phyloP scores from a whole-genome alignment of 2,113 vertebrate genomes.

The Procavia capensis region DNA sequence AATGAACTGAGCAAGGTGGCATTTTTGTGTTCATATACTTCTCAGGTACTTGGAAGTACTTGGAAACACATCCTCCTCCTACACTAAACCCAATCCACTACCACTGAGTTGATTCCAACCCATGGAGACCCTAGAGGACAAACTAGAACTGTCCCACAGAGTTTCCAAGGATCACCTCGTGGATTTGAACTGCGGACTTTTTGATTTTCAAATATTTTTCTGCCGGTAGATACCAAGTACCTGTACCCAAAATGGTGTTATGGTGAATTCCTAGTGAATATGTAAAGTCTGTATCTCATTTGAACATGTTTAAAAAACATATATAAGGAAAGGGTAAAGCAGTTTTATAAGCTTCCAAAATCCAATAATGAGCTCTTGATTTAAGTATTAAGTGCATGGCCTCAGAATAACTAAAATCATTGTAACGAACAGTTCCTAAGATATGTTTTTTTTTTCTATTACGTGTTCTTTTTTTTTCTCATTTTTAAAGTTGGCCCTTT shows the following conservation, averaged over 20 bases:
- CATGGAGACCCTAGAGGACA: too few species aligned
- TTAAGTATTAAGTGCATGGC: neutral
- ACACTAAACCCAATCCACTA: too few species aligned
- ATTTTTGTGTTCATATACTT: neutral
- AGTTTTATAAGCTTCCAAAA: slow-evolving; percentile 28
- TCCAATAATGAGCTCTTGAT: neutral
- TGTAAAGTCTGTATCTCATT: neutral
- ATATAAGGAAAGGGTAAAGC: neutral
- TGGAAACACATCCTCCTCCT: neutral
- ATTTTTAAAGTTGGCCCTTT: neutral
- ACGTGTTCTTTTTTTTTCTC: neutral
- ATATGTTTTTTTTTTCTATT: neutral
- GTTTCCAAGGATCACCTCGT: too few species aligned
- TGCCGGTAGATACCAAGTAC: neutral
- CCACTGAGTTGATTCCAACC: too few species aligned
- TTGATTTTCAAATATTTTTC: slow-evolving; percentile 48
- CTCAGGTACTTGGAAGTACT: neutral
- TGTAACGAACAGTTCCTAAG: neutral
- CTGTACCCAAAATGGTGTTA: neutral
- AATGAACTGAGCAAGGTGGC: too few species aligned
- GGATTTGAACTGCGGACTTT: too few species aligned
- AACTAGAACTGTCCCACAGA: too few species aligned
- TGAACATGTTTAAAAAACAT: neutral
- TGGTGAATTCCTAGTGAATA: neutral
- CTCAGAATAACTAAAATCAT: slow-evolving; percentile 13